A percentile compares a stretch with the other conserved stretches of the same genome.
Evolutionary conservation across 1,140 invertebrate species (phyloP).

Genomic region (Orchestia grillus): DNA sequence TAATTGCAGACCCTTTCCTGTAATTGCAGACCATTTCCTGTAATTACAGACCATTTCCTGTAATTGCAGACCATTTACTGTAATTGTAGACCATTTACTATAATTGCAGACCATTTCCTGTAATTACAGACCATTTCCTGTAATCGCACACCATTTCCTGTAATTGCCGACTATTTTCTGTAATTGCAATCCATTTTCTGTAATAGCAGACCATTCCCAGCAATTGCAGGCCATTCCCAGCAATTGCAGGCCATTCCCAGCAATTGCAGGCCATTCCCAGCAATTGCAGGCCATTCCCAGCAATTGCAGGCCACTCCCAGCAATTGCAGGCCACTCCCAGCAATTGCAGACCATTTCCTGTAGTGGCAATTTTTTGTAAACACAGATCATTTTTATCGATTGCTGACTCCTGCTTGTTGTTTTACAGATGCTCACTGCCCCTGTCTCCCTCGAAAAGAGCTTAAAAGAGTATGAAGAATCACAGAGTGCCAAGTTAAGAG

Average conservation of each 20-base stretch:
- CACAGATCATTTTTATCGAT: no score
- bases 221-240: no score
- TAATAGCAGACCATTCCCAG: neutral
- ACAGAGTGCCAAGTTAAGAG: neutral
- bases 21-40: neutral
- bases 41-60: neutral
- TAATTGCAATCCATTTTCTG: neutral
- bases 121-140: no score
- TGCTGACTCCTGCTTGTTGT: neutral
- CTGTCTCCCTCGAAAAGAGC: neutral
- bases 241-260: no score
- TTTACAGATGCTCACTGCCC: slow-evolving; percentile 22
- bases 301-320: no score
- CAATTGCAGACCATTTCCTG: neutral
- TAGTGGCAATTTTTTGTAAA: neutral
- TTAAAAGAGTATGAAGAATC: neutral
- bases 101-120: neutral
- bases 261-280: neutral
- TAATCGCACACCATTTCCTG: neutral
- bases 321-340: neutral
- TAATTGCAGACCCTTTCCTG: neutral
- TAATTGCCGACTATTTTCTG: neutral
- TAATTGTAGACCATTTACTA: neutral
- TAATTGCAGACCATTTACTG: no score
- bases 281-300: neutral